Base-by-base conservation (phyloP, 64 coral and sea anemone species). In the Platygyra sinensis region DNA sequence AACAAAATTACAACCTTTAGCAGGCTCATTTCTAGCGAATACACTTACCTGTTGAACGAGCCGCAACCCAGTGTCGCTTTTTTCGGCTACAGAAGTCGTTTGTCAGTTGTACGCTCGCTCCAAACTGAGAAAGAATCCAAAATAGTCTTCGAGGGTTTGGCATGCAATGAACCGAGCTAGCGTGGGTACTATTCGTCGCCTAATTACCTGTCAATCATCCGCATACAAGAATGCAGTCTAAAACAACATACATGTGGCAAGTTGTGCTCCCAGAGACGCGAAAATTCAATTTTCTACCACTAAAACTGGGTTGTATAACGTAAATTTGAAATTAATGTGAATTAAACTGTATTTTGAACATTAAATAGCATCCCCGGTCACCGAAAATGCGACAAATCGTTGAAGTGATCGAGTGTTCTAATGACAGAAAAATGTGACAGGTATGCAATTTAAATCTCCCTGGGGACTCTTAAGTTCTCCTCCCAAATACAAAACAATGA, bases 121-220 rank as follows among this genome's bases (percentile, higher is more conserved):
- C 8, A 69, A 69, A 69, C 65, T 42, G 33, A 72, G 24, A 25
- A 71, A 30, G 81, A 67, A 85, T 85, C 18, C 81, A 50, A 77
- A 77, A 36, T 24, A 69, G 65, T 69, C n/a, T 16, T 28, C 39
- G 33, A 85, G 81, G 81, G 81, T 51, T 85, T 85, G 81, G 81
- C 81, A 46, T 46, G 42, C 42, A 85, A 24, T 29, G 36, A 85
- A 63, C 63, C 81, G 39, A 83, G 36, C 64, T 30, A 83, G 81
- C 81, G 81, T 85, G 81, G 81, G 81, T 22, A 85, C 81, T 36
- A 85, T 85, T 85, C 63, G 81, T 85, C n/a, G 81, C 32, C 63
- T 51, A 85, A 85, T 85, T 85, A 71, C 81, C 81, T 85, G 81
- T 85, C 81, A 85, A 85, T 85, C 81, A 85, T 69, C 27, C 62